Evolutionary conservation across 2,797 vertebrate genomes (phyloP), one percentile per base, ranked within the genome.

Genomic region (Phyllotis vaccarum): DNA sequence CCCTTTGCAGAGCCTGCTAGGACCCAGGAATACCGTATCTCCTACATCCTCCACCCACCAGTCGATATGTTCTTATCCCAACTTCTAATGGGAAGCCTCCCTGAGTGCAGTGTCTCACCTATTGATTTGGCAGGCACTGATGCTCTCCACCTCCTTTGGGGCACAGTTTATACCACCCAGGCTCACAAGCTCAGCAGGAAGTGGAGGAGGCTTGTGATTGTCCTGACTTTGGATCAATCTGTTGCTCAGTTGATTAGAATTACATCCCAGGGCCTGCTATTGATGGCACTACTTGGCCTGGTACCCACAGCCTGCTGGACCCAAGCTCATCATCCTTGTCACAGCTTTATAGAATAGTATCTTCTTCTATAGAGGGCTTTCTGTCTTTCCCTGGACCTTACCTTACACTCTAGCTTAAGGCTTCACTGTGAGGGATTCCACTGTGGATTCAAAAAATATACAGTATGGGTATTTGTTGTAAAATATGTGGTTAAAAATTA

Each of bases 161-260:
- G 3, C n/a, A 74, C 19, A 9, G 29, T 86, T 82, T 78, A 46
- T 31, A 40, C 8, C 9, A 21, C 74, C 74, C 3, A 40, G 3
- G n/a, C 13, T 2, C 4, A 16, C 27, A 78, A 79, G 9, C 72
- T 5, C 92, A 46, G 7, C 0, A 2, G 70, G 46, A 82, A 68
- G 75, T 60, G 16, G 76, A 76, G n/a, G 27, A 91, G 21, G 37
- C 70, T 76, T 16, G 78, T 56, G 94, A 56, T 56, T 74, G 40
- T 49, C 89, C 92, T 40, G 92, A 74, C 60, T 86, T 74, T 22
- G 46, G 68, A 49, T 95, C 86, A 54, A 37, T 95, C 70, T 1
- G 54, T 85, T 80, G 86, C 91, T 92, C 89, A 81, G 74, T 92
- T 83, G 85, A 79, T 54, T 5, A 3, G 79, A 82, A 89, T 92